Base-by-base conservation (phyloP, 2,113 vertebrate genomes). In the Nothoprocta perdicaria region DNA sequence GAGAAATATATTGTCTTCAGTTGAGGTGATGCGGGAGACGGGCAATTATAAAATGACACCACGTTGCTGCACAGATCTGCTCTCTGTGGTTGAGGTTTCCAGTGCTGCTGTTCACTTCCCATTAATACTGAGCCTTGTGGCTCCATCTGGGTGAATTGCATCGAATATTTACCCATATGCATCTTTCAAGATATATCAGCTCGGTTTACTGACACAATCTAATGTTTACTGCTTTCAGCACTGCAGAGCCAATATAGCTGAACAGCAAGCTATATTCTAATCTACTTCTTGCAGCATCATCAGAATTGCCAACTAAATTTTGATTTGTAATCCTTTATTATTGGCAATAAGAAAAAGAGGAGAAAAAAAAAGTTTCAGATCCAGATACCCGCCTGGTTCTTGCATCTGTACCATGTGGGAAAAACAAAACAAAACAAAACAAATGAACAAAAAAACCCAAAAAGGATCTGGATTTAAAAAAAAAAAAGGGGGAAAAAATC, bases 271-370 rank as follows among this genome's bases (percentile, higher is more conserved):
- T 82, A 48, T 75, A 65, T 90, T 92, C 50, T 69, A 72, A 65
- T 84, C 90, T 41, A 1, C 77, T 92, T 89, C 50, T 84, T 90
- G 86, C 87, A 92, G 85, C 66, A 84, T 91, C 95, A 95, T 88
- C 94, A 96, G 93, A 96, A 97, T 89, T 91, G 77, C 92, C 82
- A 72, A 85, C 73, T 89, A 90, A 65, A 50, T 95, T 97, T 92
- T 89, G 94, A 95, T 93, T 96, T 96, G 88, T 46, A 41, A 89
- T 89, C 90, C 35, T 81, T 94, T 84, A 67, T 94, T 95, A 93
- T 77, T 78, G 87, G 40, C 94, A 95, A 84, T 85, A 83, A 95
- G 94, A 60, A 24, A 66, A 86, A 89, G 24, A 33, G 0, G 6
- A 12, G 13, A 71, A 31, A 38, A 41, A 69, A 76, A 17, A 43